Conservation (phyloP, 2,797 vertebrate species). For the Hybognathus amarus region DNA sequence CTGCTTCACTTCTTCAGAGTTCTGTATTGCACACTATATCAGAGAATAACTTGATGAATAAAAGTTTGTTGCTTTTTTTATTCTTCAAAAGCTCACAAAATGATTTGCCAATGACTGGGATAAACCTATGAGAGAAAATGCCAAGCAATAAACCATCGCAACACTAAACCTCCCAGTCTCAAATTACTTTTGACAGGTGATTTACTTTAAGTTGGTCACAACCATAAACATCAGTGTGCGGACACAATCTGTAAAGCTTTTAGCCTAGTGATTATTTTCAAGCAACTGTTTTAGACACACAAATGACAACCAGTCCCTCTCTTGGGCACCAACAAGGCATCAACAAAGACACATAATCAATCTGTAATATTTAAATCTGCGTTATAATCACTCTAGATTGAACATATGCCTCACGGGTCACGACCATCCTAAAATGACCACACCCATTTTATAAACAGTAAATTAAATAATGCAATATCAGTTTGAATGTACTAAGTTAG, state of each 20-base stretch:
- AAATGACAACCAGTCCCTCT: neutral
- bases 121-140: neutral
- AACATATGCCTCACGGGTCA: neutral
- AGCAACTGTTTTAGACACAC: conserved; percentile 14
- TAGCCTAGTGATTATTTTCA: conserved; percentile 1
- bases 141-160: neutral
- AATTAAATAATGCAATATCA: neutral
- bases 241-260: conserved; percentile 9
- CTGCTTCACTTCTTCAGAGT: neutral
- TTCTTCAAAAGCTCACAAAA: neutral
- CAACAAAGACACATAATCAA: conserved; percentile 10
- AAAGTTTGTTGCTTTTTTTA: neutral
- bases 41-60: neutral
- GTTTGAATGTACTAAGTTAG: neutral
- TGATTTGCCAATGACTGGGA: neutral
- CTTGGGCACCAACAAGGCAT: neutral
- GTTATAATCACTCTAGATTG: neutral
- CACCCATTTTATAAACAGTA: neutral
- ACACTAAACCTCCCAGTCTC: neutral
- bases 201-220: neutral
- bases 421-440: neutral
- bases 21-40: neutral
- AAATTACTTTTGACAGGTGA: conserved; percentile 16
- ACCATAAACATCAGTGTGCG: neutral
- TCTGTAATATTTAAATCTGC: neutral